Evolutionary conservation across 2,888 invertebrate genomes (phyloP), one percentile per base, ranked within the genome.

Genomic region (Heteromyza rotundicornis): DNA sequence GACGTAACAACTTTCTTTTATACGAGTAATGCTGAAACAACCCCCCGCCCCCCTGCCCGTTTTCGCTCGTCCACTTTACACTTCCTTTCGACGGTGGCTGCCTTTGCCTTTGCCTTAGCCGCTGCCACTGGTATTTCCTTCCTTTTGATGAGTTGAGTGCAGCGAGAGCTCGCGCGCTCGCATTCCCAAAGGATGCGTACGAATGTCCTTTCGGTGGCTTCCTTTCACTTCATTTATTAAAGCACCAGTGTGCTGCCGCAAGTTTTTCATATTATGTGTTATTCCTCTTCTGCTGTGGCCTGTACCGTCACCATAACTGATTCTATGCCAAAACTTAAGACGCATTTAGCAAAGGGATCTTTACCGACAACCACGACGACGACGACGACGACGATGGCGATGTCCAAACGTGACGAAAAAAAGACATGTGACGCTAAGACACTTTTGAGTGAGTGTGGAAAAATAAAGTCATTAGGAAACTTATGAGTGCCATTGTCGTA

Each of bases 1-100:
- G 52, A 61, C 51, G 56, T 49, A 51, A 51, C 57, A 61, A 61
- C 56, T 40, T 17, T 36, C 32, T 60, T n/a, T n/a, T n/a, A n/a
- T n/a, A n/a, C n/a, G n/a, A n/a, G n/a, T n/a, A n/a, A n/a, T n/a
- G n/a, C n/a, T n/a, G n/a, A n/a, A n/a, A 40, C 40, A 40, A 40
- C 14, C 12, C 32, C 32, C 5, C n/a, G 16, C 40, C 40, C 12
- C 40, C 27, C 27, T 27, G 27, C 27, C 10, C 27, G 10, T 5
- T 5, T 10, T 27, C 27, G 10, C 10, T 27, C 27, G 5, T 27
- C 27, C 19, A 47, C 7, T 20, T 20, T 8, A 20, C 20, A 19
- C 20, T 19, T 47, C 17, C 20, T 47, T 47, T 19, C 2, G 10
- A 27, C 5, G 8, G 40, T 7, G 40, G 2, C 40, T 40, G 10